A percentile compares a stretch with the other conserved stretches of the same genome.
These are phyloP conservation scores for Chrysodeixis includens DNA, from an alignment of 2,888 invertebrate genomes.

Conservation along the genomic window DNA sequence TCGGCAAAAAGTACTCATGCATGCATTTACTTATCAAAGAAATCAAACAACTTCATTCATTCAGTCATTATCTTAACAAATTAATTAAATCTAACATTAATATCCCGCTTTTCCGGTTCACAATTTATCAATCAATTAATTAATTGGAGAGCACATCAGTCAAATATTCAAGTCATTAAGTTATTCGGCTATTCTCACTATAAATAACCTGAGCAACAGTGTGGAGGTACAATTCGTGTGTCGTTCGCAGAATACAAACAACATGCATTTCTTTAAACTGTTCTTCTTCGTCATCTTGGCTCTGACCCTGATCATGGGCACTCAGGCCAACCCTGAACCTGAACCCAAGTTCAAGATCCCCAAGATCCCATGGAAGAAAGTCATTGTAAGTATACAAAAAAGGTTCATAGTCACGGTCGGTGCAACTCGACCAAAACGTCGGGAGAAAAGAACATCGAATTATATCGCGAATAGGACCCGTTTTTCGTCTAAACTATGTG, in stretches of 20 bases:
- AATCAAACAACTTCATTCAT: no score
- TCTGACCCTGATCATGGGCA: not conserved
- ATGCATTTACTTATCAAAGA: no score
- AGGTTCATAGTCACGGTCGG: no score
- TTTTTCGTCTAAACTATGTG: no score
- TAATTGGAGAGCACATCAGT: not conserved
- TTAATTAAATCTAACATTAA: no score
- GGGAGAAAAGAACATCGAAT: no score
- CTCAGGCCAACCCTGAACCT: not conserved
- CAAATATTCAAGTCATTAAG: not conserved
- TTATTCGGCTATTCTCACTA: not conserved
- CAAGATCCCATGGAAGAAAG: not conserved
- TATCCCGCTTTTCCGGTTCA: no score
- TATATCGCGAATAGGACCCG: no score
- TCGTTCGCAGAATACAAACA: not conserved
- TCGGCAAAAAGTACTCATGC: no score
- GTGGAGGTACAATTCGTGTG: not conserved
- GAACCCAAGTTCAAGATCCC: not conserved
- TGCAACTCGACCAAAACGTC: no score
- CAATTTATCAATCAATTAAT: no score
- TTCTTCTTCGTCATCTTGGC: not conserved
- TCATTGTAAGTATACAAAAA: not conserved
- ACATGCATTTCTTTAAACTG: slow-evolving; percentile 21
- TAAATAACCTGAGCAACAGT: not conserved
- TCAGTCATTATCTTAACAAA: no score